Percentiles rank a stretch among this genome's conserved stretches.
phyloP scores from a whole-genome alignment of 2,888 invertebrate genomes.

The Cephus rjabovi region DNA sequence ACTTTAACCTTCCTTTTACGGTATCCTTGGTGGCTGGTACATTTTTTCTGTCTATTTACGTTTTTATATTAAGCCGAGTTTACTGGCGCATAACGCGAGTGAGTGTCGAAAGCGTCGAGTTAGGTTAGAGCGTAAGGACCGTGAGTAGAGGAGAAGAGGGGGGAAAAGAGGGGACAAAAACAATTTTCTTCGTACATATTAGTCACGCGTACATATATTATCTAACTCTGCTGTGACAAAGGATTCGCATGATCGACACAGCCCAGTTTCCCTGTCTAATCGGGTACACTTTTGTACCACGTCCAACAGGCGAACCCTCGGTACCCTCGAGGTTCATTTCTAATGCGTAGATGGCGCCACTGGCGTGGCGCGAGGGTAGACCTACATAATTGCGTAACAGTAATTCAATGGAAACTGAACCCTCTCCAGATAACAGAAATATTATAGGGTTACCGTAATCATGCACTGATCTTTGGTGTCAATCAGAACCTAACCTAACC shows the following conservation, averaged over 20 bases:
- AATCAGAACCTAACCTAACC: background rate
- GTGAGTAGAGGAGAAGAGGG: too few relatives aligned
- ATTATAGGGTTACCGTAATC: background rate
- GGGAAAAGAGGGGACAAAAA: background rate
- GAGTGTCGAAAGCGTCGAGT: background rate
- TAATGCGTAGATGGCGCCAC: background rate
- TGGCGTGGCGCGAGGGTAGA: background rate
- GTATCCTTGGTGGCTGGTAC: background rate
- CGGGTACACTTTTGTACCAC: background rate
- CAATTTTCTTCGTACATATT: background rate
- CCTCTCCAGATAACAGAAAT: background rate
- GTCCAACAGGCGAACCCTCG: background rate
- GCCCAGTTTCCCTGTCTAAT: background rate
- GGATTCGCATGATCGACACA: background rate
- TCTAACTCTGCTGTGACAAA: background rate
- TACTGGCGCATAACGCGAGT: background rate
- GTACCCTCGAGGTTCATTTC: background rate
- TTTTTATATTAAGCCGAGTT: background rate
- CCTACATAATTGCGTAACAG: background rate
- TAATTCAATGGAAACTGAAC: background rate
- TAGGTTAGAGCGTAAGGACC: too few relatives aligned
- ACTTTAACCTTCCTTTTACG: background rate
- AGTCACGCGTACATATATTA: background rate
- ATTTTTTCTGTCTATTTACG: background rate
- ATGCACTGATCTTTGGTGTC: background rate